A percentile compares a stretch with the other conserved stretches of the same genome.
phyloP scores from a whole-genome alignment of 2,888 invertebrate species.

The Camptogramma bilineatum region DNA sequence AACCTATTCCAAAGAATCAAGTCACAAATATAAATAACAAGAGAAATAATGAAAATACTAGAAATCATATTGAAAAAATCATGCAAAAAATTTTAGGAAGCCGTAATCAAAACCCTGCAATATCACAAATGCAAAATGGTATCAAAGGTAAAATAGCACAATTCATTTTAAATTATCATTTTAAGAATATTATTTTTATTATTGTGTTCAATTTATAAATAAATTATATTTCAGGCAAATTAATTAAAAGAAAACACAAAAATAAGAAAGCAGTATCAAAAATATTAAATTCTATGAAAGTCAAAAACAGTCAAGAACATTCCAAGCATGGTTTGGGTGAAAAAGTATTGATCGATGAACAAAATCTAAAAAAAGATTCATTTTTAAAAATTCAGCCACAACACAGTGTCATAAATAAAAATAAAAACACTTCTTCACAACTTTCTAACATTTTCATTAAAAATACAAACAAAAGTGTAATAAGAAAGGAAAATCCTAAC shows the following conservation, averaged over 20 bases:
- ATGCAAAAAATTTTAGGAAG: constrained; percentile 71
- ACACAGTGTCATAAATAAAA: not conserved
- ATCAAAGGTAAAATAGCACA: constrained; percentile 64
- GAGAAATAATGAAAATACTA: constrained; percentile 43
- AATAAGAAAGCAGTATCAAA: constrained; percentile 35
- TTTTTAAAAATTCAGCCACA: not conserved
- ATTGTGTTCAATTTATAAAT: too few species aligned
- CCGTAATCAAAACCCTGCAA: constrained; percentile 58
- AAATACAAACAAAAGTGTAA: not conserved
- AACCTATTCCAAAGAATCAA: constrained; percentile 46
- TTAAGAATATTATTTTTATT: too few species aligned
- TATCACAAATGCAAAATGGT: constrained; percentile 70
- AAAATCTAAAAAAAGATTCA: not conserved
- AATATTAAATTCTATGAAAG: constrained; percentile 14
- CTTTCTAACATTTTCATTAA: not conserved
- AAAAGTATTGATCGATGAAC: not conserved
- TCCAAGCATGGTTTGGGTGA: not conserved
- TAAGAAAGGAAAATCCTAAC: not conserved
- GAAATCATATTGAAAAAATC: constrained; percentile 72
- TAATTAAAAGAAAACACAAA: constrained; percentile 59
- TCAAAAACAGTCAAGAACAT: constrained; percentile 8
- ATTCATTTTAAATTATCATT: too few species aligned
- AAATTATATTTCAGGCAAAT: constrained; percentile 59
- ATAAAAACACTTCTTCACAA: not conserved
- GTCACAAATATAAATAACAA: constrained; percentile 35